Conservation (phyloP, 1,140 invertebrate species). For the Thaumatotibia leucotreta region DNA sequence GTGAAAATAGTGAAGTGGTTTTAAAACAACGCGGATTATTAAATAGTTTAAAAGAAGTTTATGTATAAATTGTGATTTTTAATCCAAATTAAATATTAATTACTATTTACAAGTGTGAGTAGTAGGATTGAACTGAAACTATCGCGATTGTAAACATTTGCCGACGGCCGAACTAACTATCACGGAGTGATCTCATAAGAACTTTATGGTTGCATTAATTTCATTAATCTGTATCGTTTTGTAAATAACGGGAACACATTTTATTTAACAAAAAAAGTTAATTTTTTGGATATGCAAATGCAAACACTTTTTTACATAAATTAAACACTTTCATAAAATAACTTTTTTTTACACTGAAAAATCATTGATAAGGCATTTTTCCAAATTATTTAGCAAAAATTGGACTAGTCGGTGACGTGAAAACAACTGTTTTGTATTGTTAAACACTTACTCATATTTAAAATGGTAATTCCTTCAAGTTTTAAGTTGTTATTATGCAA, state of each 20-base stretch:
- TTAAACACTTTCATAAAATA: no score
- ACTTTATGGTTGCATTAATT: no score
- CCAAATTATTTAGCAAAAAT: not conserved
- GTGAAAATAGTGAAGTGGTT: conserved; percentile 8
- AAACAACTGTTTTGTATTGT: not conserved
- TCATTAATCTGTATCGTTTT: no score
- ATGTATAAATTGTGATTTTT: not conserved
- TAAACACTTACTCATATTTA: not conserved
- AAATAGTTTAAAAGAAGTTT: not conserved
- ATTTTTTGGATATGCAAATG: no score
- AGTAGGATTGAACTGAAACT: not conserved
- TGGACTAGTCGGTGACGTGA: not conserved
- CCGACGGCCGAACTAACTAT: conserved; percentile 18
- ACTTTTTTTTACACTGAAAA: no score
- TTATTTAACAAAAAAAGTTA: no score
- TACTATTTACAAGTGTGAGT: not conserved
- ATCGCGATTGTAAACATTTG: not conserved
- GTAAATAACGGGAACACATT: no score
- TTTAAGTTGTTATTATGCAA: not conserved
- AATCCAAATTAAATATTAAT: not conserved
- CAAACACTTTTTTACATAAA: no score
- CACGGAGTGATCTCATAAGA: not conserved
- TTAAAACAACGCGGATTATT: not conserved
- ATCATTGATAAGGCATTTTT: no score
- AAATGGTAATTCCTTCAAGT: not conserved